These are phyloP conservation scores for Colletes collaris DNA, from an alignment of 2,888 invertebrate species.

Conservation along the genomic window DNA sequence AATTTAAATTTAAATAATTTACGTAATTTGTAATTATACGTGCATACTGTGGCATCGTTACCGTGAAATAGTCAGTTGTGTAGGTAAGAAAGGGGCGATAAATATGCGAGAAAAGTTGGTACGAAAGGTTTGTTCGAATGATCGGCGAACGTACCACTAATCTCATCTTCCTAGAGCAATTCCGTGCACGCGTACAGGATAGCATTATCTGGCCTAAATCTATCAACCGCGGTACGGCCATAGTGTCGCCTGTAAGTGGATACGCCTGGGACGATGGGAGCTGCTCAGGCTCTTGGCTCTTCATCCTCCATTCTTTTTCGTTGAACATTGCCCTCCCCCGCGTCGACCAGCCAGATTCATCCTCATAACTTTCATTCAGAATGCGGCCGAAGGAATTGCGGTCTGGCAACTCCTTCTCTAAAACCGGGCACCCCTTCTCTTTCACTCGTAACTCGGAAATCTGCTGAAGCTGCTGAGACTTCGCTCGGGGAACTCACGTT, in stretches of 20 bases:
- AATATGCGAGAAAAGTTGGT: no score
- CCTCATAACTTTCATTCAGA: conserved; percentile 71
- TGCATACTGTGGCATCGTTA: no score
- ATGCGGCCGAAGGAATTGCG: conserved; percentile 43
- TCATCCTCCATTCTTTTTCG: conserved; percentile 65
- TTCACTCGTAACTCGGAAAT: neutral
- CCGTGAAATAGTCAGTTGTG: no score
- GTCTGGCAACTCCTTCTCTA: conserved; percentile 35
- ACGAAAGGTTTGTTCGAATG: no score
- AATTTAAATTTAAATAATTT: no score
- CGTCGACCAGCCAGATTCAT: conserved; percentile 62
- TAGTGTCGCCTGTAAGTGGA: conserved; percentile 81
- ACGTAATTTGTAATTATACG: no score
- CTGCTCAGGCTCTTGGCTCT: conserved; percentile 56
- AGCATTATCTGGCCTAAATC: conserved; percentile 71
- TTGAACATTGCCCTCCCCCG: conserved; percentile 48
- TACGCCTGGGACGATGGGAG: conserved; percentile 80
- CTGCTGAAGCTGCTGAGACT: conserved; percentile 2
- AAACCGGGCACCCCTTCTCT: conserved; percentile 24
- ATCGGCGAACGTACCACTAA: neutral
- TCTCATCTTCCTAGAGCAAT: conserved; percentile 40
- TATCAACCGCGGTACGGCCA: conserved; percentile 68
- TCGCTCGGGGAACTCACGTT: neutral
- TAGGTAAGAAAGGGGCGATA: no score
- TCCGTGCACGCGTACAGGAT: conserved; percentile 40